These are phyloP conservation scores for Esox masquinongy DNA, from an alignment of 2,797 vertebrate species.

Conservation along the genomic window DNA sequence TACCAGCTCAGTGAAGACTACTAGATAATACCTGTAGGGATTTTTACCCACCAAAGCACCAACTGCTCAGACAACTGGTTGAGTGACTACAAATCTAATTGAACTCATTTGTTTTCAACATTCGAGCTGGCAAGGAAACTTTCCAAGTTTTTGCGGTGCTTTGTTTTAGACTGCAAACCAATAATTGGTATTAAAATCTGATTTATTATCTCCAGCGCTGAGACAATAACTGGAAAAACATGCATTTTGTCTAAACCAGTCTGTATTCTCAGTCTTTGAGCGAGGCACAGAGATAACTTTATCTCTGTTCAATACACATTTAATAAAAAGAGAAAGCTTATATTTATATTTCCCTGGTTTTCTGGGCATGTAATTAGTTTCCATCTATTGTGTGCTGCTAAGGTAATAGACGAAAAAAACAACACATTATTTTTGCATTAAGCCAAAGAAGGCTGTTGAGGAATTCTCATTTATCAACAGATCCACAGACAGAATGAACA, in stretches of 20 bases:
- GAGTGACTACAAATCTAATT: too few species aligned
- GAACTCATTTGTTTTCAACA: too few species aligned
- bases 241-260: not conserved
- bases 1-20: too few species aligned
- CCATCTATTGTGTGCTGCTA: conserved; percentile 52
- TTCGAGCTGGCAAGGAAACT: too few species aligned
- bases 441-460: conserved; percentile 53
- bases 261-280: not conserved
- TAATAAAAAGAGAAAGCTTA: conserved; percentile 41
- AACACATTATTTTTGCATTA: conserved; percentile 73
- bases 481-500: conserved; percentile 53
- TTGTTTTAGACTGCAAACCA: too few species aligned
- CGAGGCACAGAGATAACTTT: conserved; percentile 31
- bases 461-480: conserved; percentile 65
- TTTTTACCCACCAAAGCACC: too few species aligned
- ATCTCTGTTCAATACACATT: conserved; percentile 60
- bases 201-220: not conserved
- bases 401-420: conserved; percentile 62
- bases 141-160: too few species aligned
- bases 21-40: too few species aligned
- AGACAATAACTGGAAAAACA: not conserved
- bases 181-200: too few species aligned
- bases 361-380: conserved; percentile 59
- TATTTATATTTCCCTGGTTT: conserved; percentile 59
- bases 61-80: too few species aligned